phyloP scores from a whole-genome alignment of 2,888 invertebrate species.

The Epsilonema sp. region DNA sequence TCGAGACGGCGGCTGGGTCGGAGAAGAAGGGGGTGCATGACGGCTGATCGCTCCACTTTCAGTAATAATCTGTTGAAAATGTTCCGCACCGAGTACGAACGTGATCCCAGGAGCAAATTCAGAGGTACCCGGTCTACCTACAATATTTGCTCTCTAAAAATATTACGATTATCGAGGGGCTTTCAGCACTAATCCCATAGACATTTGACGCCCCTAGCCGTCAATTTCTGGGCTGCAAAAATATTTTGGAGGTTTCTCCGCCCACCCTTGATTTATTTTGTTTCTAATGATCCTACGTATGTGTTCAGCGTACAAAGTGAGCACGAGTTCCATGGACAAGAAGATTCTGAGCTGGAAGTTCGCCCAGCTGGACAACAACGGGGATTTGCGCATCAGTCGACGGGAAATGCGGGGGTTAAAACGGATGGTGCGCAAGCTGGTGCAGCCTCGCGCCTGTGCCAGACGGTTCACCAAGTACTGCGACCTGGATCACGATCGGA shows the following conservation, averaged over 20 bases:
- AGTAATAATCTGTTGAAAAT: conserved; percentile 66
- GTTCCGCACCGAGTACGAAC: conserved; percentile 53
- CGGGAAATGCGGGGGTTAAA: conserved; percentile 61
- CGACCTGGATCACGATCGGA: conserved; percentile 58
- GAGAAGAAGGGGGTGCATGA: conserved; percentile 42
- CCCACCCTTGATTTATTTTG: too few relatives aligned
- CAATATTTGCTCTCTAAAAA: too few relatives aligned
- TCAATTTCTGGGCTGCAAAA: too few relatives aligned
- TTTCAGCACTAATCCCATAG: too few relatives aligned
- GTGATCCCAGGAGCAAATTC: conserved; percentile 6
- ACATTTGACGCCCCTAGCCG: too few relatives aligned
- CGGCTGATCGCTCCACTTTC: conserved; percentile 53
- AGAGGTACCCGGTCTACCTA: too few relatives aligned
- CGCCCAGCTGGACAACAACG: conserved; percentile 53
- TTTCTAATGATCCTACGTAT: too few relatives aligned
- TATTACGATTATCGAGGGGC: too few relatives aligned
- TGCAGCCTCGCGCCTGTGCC: conserved; percentile 70
- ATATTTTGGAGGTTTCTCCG: too few relatives aligned
- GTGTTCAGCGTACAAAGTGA: too few relatives aligned
- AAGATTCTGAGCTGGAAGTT: conserved; percentile 65
- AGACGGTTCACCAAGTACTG: conserved; percentile 67
- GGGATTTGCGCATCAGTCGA: conserved; percentile 52
- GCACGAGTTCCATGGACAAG: background rate
- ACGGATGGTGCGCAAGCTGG: conserved; percentile 61
- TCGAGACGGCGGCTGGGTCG: conserved; percentile 5